Base-by-base conservation (phyloP, 2,888 invertebrate genomes). In the Ormyrus labotus region DNA sequence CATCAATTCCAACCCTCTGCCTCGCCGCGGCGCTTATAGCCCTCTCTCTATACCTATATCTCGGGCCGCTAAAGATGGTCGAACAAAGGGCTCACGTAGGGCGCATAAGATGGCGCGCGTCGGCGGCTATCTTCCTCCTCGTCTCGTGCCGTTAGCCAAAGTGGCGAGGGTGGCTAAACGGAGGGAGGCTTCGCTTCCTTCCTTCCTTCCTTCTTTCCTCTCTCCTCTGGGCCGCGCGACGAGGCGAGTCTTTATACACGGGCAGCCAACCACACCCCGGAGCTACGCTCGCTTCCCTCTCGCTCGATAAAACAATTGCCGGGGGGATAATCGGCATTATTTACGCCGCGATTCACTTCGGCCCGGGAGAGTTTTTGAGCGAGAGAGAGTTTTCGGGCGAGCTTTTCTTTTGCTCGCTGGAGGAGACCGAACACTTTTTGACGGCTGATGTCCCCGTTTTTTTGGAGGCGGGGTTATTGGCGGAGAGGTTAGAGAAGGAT, bases 251-350 rank as follows among this genome's bases (percentile, higher is more conserved):
- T 78, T 67, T 72, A 72, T 68, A 47, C 57, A 34, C 0, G n/a
- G 5, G 71, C 13, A 7, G 19, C 19, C 13, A n/a, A 58, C 34
- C 67, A 57, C 51, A 13, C 61, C 10, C 10, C 10, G 64, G 48
- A 58, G 67, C 45, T 53, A 50, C 50, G 67, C 61, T 70, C 73
- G 67, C 78, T 51, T 58, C 71, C 82, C 81, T 13, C 84, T 88
- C 87, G 88, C 83, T 88, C 90, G 90, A 90, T 90, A 90, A 90
- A 90, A 90, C 90, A 90, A 90, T 90, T 90, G 89, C 90, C 90
- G 88, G 86, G 87, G 88, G 89, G 89, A 90, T 90, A 90, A 90
- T 89, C 90, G 89, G 88, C 87, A 89, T 90, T 90, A 90, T 90
- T 90, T 90, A 90, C 90, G 90, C 89, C 87, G 89, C 19, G 89